Evolutionary conservation across 2,888 invertebrate genomes (phyloP), one percentile per base, ranked within the genome.

Genomic region (Euzophera pinguis): DNA sequence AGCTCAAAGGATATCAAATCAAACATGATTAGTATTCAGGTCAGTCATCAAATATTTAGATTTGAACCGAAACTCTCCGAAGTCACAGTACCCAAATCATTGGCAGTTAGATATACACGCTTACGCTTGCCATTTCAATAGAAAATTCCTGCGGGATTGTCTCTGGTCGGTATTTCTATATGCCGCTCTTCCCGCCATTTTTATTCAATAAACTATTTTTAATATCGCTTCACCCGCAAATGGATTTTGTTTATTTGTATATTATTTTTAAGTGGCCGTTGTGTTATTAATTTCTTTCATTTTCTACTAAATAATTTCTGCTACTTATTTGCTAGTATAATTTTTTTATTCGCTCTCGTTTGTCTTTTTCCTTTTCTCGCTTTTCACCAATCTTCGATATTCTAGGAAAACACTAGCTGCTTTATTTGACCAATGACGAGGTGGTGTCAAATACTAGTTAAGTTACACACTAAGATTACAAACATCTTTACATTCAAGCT

Each of bases 1-100:
- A 38, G 14, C 29, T 34, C 13, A 29, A 45, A 45, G 45, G 34
- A 32, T 45, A 45, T 45, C 32, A 45, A 16, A 32, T 16, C 45
- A 45, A 45, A 45, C 45, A 45, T 16, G 45, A 45, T 45, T 45
- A 45, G 45, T 45, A 45, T 45, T 45, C 45, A 45, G 45, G 34
- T 45, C 45, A 14, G 32, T 32, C 14, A 32, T 45, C 45, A 45
- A 45, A 45, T 45, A 45, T 45, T 45, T 45, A 45, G 45, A 45
- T 13, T 45, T 39, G 32, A 29, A 29, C 8, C 29, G 43, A 13
- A 43, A 7, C 27, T 29, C 27, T 9, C 27, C 27, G 13, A 3
- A 12, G 12, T 38, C 6, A 13, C 6, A 35, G 22, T 22, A 22
- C 32, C 10, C 10, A n/a, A 41, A 41, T 41, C 41, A 41, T 41